A percentile compares a stretch with the other conserved stretches of the same genome.
These are phyloP conservation scores for Polydesmus complanatus DNA, from an alignment of 2,888 invertebrate species.

Conservation along the genomic window DNA sequence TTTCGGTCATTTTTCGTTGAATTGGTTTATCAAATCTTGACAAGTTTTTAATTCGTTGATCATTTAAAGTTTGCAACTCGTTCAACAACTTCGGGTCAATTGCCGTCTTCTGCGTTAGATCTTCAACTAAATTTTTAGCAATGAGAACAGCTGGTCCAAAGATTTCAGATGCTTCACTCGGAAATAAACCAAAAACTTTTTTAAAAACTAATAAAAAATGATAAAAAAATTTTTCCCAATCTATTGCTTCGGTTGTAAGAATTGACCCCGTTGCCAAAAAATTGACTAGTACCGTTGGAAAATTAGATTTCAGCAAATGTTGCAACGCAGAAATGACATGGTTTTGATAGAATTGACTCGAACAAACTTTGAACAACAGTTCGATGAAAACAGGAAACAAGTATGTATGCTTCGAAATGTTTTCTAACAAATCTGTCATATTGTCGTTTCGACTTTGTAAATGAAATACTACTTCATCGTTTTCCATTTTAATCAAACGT, in stretches of 20 bases:
- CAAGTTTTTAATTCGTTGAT: neutral
- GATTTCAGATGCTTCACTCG: neutral
- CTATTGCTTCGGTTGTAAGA: neutral
- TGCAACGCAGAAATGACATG: neutral
- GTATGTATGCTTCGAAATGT: neutral
- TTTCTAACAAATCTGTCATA: neutral
- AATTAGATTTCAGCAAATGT: neutral
- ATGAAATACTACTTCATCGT: neutral
- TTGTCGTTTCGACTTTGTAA: neutral
- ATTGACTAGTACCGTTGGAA: neutral
- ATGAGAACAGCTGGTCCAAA: neutral
- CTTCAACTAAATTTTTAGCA: neutral
- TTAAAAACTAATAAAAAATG: neutral
- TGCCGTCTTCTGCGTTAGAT: neutral
- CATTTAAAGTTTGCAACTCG: neutral
- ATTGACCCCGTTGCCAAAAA: neutral
- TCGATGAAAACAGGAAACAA: neutral
- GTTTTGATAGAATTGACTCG: neutral
- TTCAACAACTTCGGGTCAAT: neutral
- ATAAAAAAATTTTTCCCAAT: neutral
- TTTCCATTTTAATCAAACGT: neutral
- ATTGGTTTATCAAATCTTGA: conserved; percentile 26
- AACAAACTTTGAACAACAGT: neutral
- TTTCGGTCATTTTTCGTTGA: conserved; percentile 22
- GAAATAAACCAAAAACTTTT: neutral